Evolutionary conservation across 2,888 invertebrate genomes (phyloP).

Genomic region (Xiphydria camelus): DNA sequence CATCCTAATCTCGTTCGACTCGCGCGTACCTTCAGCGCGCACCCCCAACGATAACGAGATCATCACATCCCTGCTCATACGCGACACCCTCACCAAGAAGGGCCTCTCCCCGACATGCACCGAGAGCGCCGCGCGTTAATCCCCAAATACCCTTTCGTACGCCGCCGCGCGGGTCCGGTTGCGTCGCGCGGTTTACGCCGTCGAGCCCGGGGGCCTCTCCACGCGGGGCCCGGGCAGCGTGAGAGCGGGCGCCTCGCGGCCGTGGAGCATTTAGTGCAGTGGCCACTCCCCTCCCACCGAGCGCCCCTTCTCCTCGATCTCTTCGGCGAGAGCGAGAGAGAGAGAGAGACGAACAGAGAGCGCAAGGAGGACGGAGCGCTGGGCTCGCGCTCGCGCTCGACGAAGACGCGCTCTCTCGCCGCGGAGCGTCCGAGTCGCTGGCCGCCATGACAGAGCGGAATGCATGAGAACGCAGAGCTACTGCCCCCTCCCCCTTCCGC

Average conservation of each 20-base stretch:
- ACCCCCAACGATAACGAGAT: too few species aligned
- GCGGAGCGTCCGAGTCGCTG: conserved; percentile 40
- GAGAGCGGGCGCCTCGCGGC: conserved; percentile 42
- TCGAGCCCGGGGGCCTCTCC: conserved; percentile 8
- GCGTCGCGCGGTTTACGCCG: conserved; percentile 31
- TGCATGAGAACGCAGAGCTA: conserved; percentile 56
- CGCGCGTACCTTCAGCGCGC: too few species aligned
- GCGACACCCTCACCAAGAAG: too few species aligned
- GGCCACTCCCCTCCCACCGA: conserved; percentile 31
- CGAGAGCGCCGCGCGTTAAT: not conserved
- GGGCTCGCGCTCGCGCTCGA: conserved; percentile 23
- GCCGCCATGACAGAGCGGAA: conserved; percentile 55
- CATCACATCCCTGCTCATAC: too few species aligned
- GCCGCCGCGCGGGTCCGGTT: conserved; percentile 12
- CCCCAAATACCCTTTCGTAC: not conserved
- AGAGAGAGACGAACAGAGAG: conserved; percentile 18
- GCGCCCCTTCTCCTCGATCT: conserved; percentile 7
- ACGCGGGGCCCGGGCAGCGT: conserved; percentile 32
- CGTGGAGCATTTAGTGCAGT: conserved; percentile 47
- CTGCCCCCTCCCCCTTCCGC: conserved; percentile 38
- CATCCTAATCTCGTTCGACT: too few species aligned
- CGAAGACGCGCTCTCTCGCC: conserved; percentile 32
- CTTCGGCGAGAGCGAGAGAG: conserved; percentile 23
- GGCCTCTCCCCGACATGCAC: too few species aligned
- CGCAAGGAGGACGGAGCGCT: conserved; percentile 17